Evolutionary conservation across 2,113 vertebrate species (phyloP), one percentile per base, ranked within the genome.

Genomic region (Sinocyclocheilus rhinocerous): DNA sequence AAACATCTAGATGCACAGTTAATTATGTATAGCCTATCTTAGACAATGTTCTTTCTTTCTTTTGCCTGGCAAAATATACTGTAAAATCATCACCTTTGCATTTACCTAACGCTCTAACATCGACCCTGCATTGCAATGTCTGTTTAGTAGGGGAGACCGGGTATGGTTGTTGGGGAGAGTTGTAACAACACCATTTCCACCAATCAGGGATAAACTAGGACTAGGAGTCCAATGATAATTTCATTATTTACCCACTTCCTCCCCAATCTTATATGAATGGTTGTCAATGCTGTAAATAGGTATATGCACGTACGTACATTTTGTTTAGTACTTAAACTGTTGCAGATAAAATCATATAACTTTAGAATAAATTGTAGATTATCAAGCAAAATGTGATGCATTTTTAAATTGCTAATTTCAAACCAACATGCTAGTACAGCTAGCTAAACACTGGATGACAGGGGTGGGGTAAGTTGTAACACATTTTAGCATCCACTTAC

Each of bases 401-500:
- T 48, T 76, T 84, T 18, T 29, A 4, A 12, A 36, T 4, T 65
- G 83, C 36, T 45, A 61, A 76, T 75, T 84, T 84, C 42, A 78
- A 78, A 36, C 39, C 36, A 78, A 24, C 18, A 55, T 67, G 26
- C 10, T 67, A 16, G 24, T 36, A 69, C 42, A 26, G 24, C 39
- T 65, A 63, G 55, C 57, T 65, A 65, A 76, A 84, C 70, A 76
- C 48, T 33, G 3, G 24, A 29, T 77, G 39, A 84, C 57, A 48
- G n/a, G 70, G 55, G 18, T 61, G 4, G 50, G 50, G 72, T 22
- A 16, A 10, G 52, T 22, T 52, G 50, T 16, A 52, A 52, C 4
- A 52, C 50, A 16, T 52, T 16, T 52, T 52, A 52, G 50, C 13
- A 52, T 52, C 6, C 50, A 52, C 13, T 15, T 52, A 52, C 50